These are phyloP conservation scores for Melanotaenia boesemani DNA, from an alignment of 2,797 vertebrate genomes.

Conservation along the genomic window DNA sequence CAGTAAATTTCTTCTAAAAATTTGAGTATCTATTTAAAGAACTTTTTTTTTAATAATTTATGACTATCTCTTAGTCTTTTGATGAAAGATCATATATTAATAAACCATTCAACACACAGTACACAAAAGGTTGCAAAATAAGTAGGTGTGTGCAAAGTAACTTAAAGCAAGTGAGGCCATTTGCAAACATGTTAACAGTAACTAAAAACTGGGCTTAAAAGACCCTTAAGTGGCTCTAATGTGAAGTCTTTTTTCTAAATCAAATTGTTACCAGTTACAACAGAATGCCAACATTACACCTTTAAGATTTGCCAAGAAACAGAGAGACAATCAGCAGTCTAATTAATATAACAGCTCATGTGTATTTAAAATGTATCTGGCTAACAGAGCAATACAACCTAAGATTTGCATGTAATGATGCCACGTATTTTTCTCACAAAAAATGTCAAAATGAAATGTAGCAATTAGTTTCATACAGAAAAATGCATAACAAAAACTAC, in stretches of 20 bases:
- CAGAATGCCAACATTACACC: background rate
- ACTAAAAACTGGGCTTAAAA: background rate
- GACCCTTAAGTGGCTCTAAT: background rate
- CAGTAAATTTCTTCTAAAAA: background rate
- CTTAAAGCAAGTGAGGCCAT: no score
- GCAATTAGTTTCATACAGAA: slow-evolving; percentile 8
- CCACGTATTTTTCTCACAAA: background rate
- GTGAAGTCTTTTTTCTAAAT: background rate
- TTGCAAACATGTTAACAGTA: no score
- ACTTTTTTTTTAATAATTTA: no score
- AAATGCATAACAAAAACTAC: background rate
- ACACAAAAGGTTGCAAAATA: no score
- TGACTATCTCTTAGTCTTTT: no score
- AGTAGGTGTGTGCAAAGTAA: no score
- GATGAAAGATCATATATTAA: no score
- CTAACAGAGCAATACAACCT: background rate
- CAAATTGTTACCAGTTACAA: background rate
- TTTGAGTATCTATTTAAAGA: background rate
- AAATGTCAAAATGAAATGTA: background rate
- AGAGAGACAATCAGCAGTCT: background rate
- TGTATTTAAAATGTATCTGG: background rate
- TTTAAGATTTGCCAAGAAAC: background rate
- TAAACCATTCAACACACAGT: no score
- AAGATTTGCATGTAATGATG: slow-evolving; percentile 1
- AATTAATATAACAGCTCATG: background rate